Conservation (phyloP, 1,140 invertebrate species). For the Onthophagus taurus region DNA sequence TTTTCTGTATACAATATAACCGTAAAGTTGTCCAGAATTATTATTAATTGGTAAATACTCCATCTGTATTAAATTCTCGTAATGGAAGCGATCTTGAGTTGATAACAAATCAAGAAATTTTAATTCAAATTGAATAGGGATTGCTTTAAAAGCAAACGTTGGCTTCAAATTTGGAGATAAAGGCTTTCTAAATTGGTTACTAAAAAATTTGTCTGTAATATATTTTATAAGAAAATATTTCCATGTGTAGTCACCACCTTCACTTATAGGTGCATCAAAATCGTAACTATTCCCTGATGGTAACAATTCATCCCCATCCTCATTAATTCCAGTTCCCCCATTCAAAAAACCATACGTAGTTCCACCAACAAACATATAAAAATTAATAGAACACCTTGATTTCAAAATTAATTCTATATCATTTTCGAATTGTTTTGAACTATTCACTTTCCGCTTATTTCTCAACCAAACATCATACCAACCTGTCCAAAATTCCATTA, state of each 20-base stretch:
- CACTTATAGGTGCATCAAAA: slow-evolving; percentile 16
- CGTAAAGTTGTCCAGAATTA: slow-evolving; percentile 46
- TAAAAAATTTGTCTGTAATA: slow-evolving; percentile 8
- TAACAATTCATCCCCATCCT: slow-evolving; percentile 13
- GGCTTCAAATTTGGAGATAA: slow-evolving; percentile 5
- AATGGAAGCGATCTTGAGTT: slow-evolving; percentile 1
- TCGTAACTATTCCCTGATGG: slow-evolving; percentile 13
- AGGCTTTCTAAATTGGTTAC: neutral
- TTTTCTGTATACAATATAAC: slow-evolving; percentile 45
- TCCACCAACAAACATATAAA: slow-evolving; percentile 66
- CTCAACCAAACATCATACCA: slow-evolving; percentile 49
- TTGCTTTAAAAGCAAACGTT: slow-evolving; percentile 6
- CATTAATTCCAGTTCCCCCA: slow-evolving; percentile 43
- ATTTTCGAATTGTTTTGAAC: slow-evolving; percentile 18
- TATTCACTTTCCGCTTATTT: slow-evolving; percentile 26
- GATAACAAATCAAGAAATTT: slow-evolving; percentile 23
- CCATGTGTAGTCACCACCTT: slow-evolving; percentile 18
- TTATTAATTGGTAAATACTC: slow-evolving; percentile 46
- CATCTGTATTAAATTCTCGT: slow-evolving; percentile 35
- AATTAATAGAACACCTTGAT: slow-evolving; percentile 47
- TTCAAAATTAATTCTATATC: slow-evolving; percentile 30
- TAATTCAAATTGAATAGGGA: slow-evolving; percentile 18
- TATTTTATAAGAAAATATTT: slow-evolving; percentile 5
- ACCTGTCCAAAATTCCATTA: slow-evolving; percentile 57
- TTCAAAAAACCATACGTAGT: slow-evolving; percentile 62